Base-by-base conservation (phyloP, 2,113 vertebrate genomes). In the Prionailurus bengalensis region DNA sequence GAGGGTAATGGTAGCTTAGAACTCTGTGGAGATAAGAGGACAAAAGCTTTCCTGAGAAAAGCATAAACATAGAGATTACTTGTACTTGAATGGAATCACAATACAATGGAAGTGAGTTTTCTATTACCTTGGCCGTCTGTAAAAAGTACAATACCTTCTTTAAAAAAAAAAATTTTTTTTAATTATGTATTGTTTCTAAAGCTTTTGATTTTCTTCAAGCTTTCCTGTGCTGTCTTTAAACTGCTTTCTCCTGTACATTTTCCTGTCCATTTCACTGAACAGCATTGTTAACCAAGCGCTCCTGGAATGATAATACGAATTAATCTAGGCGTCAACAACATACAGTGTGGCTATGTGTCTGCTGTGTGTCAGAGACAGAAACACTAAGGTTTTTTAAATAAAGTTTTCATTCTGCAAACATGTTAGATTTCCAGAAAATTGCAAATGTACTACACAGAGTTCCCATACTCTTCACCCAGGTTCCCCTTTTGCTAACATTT, bases 11-110 rank as follows among this genome's bases (percentile, higher is more conserved):
- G 89, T 27, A 53, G 85, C 78, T 89, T 92, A 95, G 87, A 76
- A 92, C 45, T 89, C 82, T 42, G 6, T 6, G 0, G 29, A 2
- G 42, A 82, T 91, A 86, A 88, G 53, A 55, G 90, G 71, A 86
- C 82, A 92, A 82, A 92, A 51, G 6, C 65, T 93, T 95, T 93
- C 82, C 90, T 19, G 70, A 79, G 95, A 90, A 91, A 84, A 94
- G 27, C 70, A 58, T 79, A 95, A 93, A 89, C 74, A 78, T 0
- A 83, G 87, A 80, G 74, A 93, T 80, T 61, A 80, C 68, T 93
- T 89, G 66, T 55, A 68, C 86, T 97, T 93, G 92, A 95, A 97
- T 71, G 96, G 82, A 94, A 87, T 95, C 82, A 83, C 36, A 86
- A 45, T 71, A 89, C 16, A 80, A 79, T 33, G 55, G 61, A 94